phyloP scores from a whole-genome alignment of 2,888 invertebrate species.

The Argyresthia goedartella region DNA sequence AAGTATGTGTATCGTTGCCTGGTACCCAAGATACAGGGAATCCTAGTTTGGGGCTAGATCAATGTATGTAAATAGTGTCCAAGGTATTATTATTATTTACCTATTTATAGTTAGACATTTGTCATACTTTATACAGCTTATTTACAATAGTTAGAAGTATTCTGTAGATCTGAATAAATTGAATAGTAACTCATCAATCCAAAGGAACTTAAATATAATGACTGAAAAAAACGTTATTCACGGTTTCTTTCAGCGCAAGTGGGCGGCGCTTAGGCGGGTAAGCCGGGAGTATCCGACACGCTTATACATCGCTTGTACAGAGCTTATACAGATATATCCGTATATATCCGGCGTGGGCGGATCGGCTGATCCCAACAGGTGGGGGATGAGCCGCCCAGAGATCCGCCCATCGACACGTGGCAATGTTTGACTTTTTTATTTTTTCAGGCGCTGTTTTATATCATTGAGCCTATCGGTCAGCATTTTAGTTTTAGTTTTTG shows the following conservation, averaged over 20 bases:
- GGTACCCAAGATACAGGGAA: too few relatives aligned
- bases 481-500: neutral
- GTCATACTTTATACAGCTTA: too few relatives aligned
- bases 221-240: too few relatives aligned
- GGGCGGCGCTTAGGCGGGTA: slow-evolving; percentile 5
- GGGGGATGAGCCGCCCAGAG: slow-evolving; percentile 60
- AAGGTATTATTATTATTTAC: too few relatives aligned
- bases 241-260: neutral
- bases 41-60: too few relatives aligned
- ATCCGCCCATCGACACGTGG: slow-evolving; percentile 63
- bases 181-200: too few relatives aligned
- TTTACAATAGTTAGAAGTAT: too few relatives aligned
- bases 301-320: slow-evolving; percentile 15
- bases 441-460: neutral
- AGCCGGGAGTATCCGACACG: slow-evolving; percentile 18
- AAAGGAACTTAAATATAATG: too few relatives aligned
- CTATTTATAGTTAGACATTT: too few relatives aligned
- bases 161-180: too few relatives aligned
- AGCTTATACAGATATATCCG: slow-evolving; percentile 10
- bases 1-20: too few relatives aligned
- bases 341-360: slow-evolving; percentile 35
- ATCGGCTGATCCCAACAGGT: slow-evolving; percentile 69
- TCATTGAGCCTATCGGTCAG: neutral
- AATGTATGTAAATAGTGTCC: too few relatives aligned
- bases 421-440: neutral